phyloP scores from a whole-genome alignment of 1,140 invertebrate genomes.

The Drosophila subpulchrella region DNA sequence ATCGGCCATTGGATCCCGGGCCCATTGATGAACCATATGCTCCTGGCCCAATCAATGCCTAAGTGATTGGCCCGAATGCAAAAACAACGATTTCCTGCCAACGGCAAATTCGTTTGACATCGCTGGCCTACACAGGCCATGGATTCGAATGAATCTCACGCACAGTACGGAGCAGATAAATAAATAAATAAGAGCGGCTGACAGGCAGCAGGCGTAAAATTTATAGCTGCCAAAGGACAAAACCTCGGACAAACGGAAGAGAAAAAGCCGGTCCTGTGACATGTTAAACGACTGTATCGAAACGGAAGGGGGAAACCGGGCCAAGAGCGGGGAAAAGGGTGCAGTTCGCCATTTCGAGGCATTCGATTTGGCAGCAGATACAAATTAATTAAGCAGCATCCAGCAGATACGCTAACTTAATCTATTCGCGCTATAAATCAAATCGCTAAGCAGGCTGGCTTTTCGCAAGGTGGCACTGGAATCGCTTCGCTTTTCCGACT shows the following conservation, averaged over 20 bases:
- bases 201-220: slow-evolving; percentile 78
- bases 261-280: slow-evolving; percentile 65
- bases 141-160: slow-evolving; percentile 9
- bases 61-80: slow-evolving; percentile 40
- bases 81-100: slow-evolving; percentile 53
- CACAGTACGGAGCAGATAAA: slow-evolving; percentile 49
- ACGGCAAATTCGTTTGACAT: slow-evolving; percentile 63
- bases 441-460: slow-evolving; percentile 55
- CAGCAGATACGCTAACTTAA: slow-evolving; percentile 78
- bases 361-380: slow-evolving; percentile 77
- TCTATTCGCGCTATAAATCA: slow-evolving; percentile 78
- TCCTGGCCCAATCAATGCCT: slow-evolving; percentile 32
- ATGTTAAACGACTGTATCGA: slow-evolving; percentile 76
- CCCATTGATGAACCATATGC: slow-evolving; percentile 49
- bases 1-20: not conserved
- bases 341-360: slow-evolving; percentile 38
- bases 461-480: slow-evolving; percentile 8
- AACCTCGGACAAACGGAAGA: slow-evolving; percentile 71
- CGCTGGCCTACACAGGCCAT: slow-evolving; percentile 26
- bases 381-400: slow-evolving; percentile 83
- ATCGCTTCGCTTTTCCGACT: slow-evolving; percentile 6
- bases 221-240: slow-evolving; percentile 78
- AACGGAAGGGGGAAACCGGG: slow-evolving; percentile 21
- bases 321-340: not conserved
- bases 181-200: slow-evolving; percentile 77